phyloP scores from a whole-genome alignment of 2,888 invertebrate species.

The Darwinula stevensoni region DNA sequence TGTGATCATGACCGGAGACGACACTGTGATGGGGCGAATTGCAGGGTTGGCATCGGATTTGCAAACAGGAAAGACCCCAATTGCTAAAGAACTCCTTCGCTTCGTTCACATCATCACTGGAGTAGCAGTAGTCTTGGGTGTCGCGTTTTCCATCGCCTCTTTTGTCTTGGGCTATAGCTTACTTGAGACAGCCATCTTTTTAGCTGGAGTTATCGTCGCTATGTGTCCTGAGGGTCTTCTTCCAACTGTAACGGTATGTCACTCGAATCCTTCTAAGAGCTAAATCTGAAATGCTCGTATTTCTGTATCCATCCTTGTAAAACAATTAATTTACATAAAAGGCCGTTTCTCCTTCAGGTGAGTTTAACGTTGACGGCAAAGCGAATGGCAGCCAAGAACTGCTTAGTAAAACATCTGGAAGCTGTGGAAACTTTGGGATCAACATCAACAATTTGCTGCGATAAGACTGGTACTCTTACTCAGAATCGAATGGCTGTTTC shows the following conservation, averaged over 20 bases:
- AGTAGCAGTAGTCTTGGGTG: constrained; percentile 73
- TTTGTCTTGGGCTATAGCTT: constrained; percentile 93
- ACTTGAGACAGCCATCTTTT: constrained; percentile 39
- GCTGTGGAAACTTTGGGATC: too few species aligned
- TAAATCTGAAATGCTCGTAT: too few species aligned
- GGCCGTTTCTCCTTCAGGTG: too few species aligned
- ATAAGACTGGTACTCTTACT: too few species aligned
- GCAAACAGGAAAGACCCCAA: constrained; percentile 88
- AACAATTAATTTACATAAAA: too few species aligned
- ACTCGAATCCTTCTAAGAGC: too few species aligned
- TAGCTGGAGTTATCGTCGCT: constrained; percentile 54
- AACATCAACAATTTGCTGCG: too few species aligned
- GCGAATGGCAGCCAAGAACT: too few species aligned
- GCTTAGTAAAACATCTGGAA: constrained; percentile 60
- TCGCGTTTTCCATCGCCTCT: constrained; percentile 92
- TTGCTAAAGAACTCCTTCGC: constrained; percentile 94
- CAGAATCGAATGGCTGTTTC: too few species aligned
- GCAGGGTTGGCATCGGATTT: constrained; percentile 76
- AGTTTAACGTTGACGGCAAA: constrained; percentile 94
- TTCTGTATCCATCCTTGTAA: too few species aligned
- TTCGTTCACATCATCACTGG: constrained; percentile 97
- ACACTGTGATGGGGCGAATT: constrained; percentile 86
- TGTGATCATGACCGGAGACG: constrained; percentile 78
- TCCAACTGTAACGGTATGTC: constrained; percentile 69
- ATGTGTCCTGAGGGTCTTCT: constrained; percentile 96